A percentile compares a stretch with the other conserved stretches of the same genome.
These are phyloP conservation scores for Scaptodrosophila latifasciaeformis DNA, from an alignment of 2,888 invertebrate species.

Conservation along the genomic window DNA sequence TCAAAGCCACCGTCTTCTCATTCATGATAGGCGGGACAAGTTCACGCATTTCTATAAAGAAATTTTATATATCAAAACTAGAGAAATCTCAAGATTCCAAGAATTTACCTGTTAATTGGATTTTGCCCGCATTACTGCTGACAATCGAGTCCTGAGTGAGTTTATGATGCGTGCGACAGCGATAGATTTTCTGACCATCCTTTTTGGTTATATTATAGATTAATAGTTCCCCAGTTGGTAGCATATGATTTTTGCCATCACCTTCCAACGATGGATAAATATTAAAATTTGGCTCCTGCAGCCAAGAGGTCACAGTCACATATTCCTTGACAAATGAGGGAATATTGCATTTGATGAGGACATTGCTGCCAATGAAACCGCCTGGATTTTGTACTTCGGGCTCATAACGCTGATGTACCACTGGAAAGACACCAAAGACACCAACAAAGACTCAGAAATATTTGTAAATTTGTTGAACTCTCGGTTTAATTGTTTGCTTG, in stretches of 20 bases:
- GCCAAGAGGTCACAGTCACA: conserved; percentile 78
- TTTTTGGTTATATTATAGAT: conserved; percentile 78
- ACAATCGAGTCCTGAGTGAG: conserved; percentile 79
- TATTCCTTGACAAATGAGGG: conserved; percentile 78
- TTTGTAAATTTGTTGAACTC: no score
- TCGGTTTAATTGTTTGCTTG: no score
- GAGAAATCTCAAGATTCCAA: background rate
- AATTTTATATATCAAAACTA: background rate
- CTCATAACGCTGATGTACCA: conserved; percentile 78
- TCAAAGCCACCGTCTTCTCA: conserved; percentile 76
- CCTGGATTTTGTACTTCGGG: conserved; percentile 79
- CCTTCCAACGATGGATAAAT: conserved; percentile 78
- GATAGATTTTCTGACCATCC: conserved; percentile 78
- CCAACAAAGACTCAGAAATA: no score
- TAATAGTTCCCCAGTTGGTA: conserved; percentile 79
- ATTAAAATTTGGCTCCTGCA: conserved; percentile 78
- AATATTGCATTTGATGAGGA: conserved; percentile 77
- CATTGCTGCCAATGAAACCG: conserved; percentile 78
- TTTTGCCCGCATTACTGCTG: conserved; percentile 78
- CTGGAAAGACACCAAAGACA: conserved; percentile 58
- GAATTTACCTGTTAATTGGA: conserved; percentile 77
- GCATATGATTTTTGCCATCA: conserved; percentile 79
- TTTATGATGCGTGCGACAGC: conserved; percentile 79
- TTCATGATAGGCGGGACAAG: conserved; percentile 78
- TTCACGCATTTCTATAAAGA: conserved; percentile 76